A percentile compares a stretch with the other conserved stretches of the same genome.
These are phyloP conservation scores for Melinopterus prodromus DNA, from an alignment of 2,888 invertebrate species.

Conservation along the genomic window DNA sequence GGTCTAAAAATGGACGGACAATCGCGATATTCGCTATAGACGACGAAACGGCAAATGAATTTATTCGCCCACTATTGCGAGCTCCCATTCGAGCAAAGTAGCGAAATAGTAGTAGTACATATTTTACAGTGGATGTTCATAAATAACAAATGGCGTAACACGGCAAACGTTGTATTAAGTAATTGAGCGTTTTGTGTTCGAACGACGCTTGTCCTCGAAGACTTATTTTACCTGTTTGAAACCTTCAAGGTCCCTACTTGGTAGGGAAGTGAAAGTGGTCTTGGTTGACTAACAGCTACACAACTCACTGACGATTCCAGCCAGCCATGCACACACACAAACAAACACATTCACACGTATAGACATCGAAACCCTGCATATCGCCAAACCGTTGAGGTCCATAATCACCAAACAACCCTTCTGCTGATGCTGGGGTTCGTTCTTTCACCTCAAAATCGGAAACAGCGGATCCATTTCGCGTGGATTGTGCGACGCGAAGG, in stretches of 20 bases:
- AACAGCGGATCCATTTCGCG: slow-evolving; percentile 12
- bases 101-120: background rate
- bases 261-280: slow-evolving; percentile 64
- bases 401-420: slow-evolving; percentile 4
- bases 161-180: slow-evolving; percentile 54
- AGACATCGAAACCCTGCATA: slow-evolving; percentile 9
- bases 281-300: slow-evolving; percentile 57
- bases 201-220: slow-evolving; percentile 59
- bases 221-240: slow-evolving; percentile 63
- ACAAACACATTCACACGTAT: background rate
- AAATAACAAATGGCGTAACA: slow-evolving; percentile 59
- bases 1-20: slow-evolving; percentile 20
- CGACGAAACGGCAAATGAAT: background rate
- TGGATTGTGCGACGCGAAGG: slow-evolving; percentile 34
- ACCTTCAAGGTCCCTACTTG: slow-evolving; percentile 62
- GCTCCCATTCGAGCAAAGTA: background rate
- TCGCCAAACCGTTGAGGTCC: background rate
- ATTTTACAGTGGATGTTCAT: slow-evolving; percentile 46
- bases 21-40: slow-evolving; percentile 12
- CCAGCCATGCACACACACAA: slow-evolving; percentile 27
- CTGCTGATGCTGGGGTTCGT: slow-evolving; percentile 18
- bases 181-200: slow-evolving; percentile 59
- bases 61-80: background rate
- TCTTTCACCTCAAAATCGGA: slow-evolving; percentile 16
- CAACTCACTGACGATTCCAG: slow-evolving; percentile 32